Evolutionary conservation across 2,888 invertebrate genomes (phyloP).

Genomic region (Acrobasis consociella): DNA sequence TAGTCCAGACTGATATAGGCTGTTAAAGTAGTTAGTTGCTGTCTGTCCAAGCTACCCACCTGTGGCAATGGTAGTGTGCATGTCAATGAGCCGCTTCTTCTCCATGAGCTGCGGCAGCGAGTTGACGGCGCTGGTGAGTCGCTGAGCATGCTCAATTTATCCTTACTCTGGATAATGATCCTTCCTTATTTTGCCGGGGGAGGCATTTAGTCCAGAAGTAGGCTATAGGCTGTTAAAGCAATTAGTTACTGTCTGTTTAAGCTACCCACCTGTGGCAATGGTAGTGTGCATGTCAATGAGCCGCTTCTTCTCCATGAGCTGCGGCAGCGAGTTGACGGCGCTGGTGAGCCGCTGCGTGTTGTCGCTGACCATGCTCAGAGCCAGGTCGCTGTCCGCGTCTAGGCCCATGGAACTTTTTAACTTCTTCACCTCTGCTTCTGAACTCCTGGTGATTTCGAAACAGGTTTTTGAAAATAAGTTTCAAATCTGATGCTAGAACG

Average conservation of each 20-base stretch:
- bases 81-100: constrained; percentile 98
- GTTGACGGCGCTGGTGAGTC: constrained; percentile 96
- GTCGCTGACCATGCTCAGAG: constrained; percentile 93
- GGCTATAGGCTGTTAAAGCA: too few species aligned
- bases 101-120: constrained; percentile 98
- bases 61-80: constrained; percentile 99
- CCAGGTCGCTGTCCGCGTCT: constrained; percentile 93
- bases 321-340: constrained; percentile 97
- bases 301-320: constrained; percentile 97
- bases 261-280: constrained; percentile 91
- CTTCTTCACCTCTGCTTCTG: constrained; percentile 98
- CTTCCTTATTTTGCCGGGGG: too few species aligned
- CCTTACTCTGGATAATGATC: too few species aligned
- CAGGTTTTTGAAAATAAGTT: too few species aligned
- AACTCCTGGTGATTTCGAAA: constrained; percentile 70
- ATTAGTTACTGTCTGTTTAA: too few species aligned
- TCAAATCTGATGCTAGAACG: too few species aligned
- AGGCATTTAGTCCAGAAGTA: neutral
- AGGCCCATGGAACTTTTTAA: constrained; percentile 97
- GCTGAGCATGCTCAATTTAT: too few species aligned
- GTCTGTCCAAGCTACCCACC: constrained; percentile 62
- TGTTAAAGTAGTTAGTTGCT: too few species aligned
- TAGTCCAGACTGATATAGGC: too few species aligned
- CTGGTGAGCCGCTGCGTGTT: constrained; percentile 96
- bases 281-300: constrained; percentile 99